Evolutionary conservation across 1,140 invertebrate genomes (phyloP), one percentile per base, ranked within the genome.

Genomic region (Drosophila ironensis): DNA sequence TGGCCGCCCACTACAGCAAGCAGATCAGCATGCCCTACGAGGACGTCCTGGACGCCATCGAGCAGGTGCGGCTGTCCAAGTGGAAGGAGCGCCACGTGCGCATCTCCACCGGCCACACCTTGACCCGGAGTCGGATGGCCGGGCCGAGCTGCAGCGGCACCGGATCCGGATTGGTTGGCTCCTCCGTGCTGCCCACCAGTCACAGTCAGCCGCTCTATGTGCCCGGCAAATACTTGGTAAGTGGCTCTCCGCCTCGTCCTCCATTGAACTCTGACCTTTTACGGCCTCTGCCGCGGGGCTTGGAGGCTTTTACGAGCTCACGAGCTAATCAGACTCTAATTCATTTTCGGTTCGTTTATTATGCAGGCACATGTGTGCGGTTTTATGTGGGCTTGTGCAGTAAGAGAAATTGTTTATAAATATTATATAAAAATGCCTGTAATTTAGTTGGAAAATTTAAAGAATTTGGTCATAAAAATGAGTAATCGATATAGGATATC

Each of bases 1-100:
- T 98, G 44, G 96, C 96, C 11, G 96, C 95, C n/a, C 92, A 96
- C 67, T 98, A 97, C 88, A 96, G 96, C 30, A 95, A 96, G 81
- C 93, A 96, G 72, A 95, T 97, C 90, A 95, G 93, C 84, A 97
- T 96, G 37, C 96, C 96, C 90, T 97, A 97, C 88, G 94, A 95
- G 50, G 96, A 97, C 91, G 96, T 98, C 27, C 91, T 97, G 70
- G 95, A 96, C 72, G 86, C 88, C 59, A 89, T 89, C 28, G 88
- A 89, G 64, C 71, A 87, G 68, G 94, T 94, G 64, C 93, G 94
- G 41, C 91, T 95, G 40, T 69, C 92, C 91, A 82, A 91, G 92
- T 77, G 94, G 94, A 91, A 92, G 90, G 92, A 92, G 92, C 80
- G 93, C 92, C 91, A 91, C 92, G 88, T 92, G 92, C 69, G 92